phyloP scores from a whole-genome alignment of 2,797 vertebrate species.

The Rhinichthys osculus region DNA sequence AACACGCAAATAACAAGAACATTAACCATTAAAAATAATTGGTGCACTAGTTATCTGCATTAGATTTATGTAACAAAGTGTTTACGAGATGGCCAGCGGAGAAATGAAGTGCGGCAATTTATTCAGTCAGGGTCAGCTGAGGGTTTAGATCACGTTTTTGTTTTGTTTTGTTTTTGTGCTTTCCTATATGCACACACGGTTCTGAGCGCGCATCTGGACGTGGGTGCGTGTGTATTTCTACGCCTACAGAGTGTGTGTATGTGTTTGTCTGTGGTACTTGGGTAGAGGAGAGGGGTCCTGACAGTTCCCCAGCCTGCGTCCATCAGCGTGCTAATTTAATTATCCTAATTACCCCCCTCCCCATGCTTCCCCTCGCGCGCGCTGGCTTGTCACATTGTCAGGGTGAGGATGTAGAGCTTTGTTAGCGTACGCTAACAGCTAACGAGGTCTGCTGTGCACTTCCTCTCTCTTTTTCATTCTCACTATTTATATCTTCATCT shows the following conservation, averaged over 20 bases:
- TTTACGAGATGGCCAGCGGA: constrained; percentile 55
- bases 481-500: neutral
- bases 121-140: constrained; percentile 57
- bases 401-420: constrained; percentile 67
- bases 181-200: neutral
- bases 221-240: constrained; percentile 37
- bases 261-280: constrained; percentile 51
- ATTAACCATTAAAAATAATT: constrained; percentile 76
- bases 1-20: constrained; percentile 63
- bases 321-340: constrained; percentile 82
- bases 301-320: constrained; percentile 75
- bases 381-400: constrained; percentile 61
- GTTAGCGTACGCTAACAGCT: constrained; percentile 70
- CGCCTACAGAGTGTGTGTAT: constrained; percentile 35
- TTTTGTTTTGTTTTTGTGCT: constrained; percentile 19
- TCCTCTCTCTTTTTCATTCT: constrained; percentile 32
- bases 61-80: constrained; percentile 60
- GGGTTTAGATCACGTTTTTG: neutral
- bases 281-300: constrained; percentile 64
- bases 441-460: constrained; percentile 69
- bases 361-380: neutral
- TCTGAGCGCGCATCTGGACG: neutral
- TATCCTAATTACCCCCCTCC: constrained; percentile 78
- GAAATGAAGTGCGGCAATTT: constrained; percentile 59
- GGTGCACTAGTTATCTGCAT: constrained; percentile 59